These are phyloP conservation scores for Candoia aspera DNA, from an alignment of 2,113 vertebrate species.

Conservation along the genomic window DNA sequence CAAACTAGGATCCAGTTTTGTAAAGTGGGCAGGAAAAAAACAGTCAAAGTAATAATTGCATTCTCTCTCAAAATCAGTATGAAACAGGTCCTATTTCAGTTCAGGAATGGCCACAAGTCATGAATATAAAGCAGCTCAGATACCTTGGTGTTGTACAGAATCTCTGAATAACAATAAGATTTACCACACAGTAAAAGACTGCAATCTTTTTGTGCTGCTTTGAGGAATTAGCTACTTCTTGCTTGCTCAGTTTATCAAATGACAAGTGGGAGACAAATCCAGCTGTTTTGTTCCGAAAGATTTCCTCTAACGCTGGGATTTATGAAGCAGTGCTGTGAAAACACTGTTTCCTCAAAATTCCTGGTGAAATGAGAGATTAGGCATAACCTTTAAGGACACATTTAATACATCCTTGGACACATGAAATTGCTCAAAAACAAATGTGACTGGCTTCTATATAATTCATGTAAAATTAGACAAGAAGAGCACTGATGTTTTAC, in stretches of 20 bases:
- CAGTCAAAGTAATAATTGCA: not conserved
- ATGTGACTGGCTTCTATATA: not conserved
- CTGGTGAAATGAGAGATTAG: not conserved
- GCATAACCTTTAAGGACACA: not conserved
- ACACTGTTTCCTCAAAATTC: conserved; percentile 13
- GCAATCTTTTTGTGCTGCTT: conserved; percentile 24
- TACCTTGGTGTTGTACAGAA: not conserved
- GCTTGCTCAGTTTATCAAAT: conserved; percentile 29
- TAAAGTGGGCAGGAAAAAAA: not conserved
- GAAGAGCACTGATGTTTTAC: conserved; percentile 16
- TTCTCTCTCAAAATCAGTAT: not conserved
- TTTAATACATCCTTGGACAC: not conserved
- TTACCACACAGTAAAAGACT: conserved; percentile 32
- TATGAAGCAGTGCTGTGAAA: conserved; percentile 31
- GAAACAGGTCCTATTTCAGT: not conserved
- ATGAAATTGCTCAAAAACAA: not conserved
- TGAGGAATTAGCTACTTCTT: conserved; percentile 44
- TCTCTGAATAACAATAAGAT: conserved; percentile 32
- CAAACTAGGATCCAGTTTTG: not conserved
- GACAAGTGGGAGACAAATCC: conserved; percentile 21
- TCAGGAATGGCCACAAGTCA: not conserved
- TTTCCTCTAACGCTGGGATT: conserved; percentile 26
- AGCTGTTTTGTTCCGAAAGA: conserved; percentile 28
- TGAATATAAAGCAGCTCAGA: not conserved
- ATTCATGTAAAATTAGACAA: not conserved